phyloP scores from a whole-genome alignment of 2,888 invertebrate genomes.

The Amorpha juglandis region DNA sequence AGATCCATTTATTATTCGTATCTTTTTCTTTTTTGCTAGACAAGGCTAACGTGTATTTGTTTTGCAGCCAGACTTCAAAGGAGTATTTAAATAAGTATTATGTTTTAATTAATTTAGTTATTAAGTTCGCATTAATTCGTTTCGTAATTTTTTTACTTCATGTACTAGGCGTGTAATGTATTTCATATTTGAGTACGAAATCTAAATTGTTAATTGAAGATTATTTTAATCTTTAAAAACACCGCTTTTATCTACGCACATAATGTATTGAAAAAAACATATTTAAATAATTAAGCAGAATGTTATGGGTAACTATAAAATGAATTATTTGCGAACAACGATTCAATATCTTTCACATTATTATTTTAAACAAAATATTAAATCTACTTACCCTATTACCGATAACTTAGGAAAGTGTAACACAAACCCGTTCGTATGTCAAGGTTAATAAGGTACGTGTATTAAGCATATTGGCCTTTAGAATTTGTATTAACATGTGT shows the following conservation, averaged over 20 bases:
- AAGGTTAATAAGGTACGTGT: slow-evolving; percentile 67
- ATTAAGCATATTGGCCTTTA: no score
- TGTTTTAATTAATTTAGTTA: slow-evolving; percentile 19
- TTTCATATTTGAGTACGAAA: background rate
- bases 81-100: slow-evolving; percentile 1
- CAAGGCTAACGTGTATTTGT: slow-evolving; percentile 20
- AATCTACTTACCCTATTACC: no score
- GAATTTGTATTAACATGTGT: slow-evolving; percentile 56
- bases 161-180: background rate
- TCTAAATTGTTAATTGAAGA: background rate
- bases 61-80: slow-evolving; percentile 6
- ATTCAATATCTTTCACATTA: no score
- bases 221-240: background rate
- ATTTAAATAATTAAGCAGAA: background rate
- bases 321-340: no score
- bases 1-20: slow-evolving; percentile 8
- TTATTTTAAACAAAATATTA: no score
- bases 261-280: background rate
- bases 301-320: background rate
- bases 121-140: slow-evolving; percentile 10
- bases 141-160: background rate
- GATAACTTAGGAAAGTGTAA: slow-evolving; percentile 36
- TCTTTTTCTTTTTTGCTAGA: slow-evolving; percentile 2
- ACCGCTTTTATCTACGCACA: background rate
- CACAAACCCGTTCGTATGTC: slow-evolving; percentile 57